Base-by-base conservation (phyloP, 2,888 invertebrate species). In the Mamestra brassicae region DNA sequence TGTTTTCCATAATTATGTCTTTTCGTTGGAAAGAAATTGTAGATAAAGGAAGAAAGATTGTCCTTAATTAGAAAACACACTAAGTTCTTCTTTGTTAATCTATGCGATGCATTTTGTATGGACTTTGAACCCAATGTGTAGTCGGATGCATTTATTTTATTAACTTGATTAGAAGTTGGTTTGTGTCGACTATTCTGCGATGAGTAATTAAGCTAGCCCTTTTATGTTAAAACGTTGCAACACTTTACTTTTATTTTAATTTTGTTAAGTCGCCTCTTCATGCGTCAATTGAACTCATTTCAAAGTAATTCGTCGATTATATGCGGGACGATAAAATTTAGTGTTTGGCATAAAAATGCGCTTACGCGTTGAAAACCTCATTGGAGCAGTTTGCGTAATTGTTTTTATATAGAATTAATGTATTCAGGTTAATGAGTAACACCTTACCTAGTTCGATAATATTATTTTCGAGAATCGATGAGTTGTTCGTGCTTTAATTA, bases 341-440 rank as follows among this genome's bases (percentile, higher is more conserved):
- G 66, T 74, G 68, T 73, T 80, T 61, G 60, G 52, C 66, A 81
- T 85, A 78, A 82, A 81, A 80, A 80, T 81, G 69, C 74, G 87
- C 84, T 84, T 83, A 78, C 80, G 83, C 75, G 76, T 65, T 54
- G 60, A 64, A 62, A 73, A 86, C 78, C 81, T 73, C 80, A 78
- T 79, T 78, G 67, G 58, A 71, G 60, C 76, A 57, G 69, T 78
- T 88, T 87, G 78, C 86, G 87, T 85, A 88, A 87, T 85, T 79
- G 66, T 80, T 83, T 87, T 88, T 87, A 82, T 80, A 73, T 66
- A 78, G 83, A 87, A 88, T 84, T 78, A 55, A 83, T 84, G 80
- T 82, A 88, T 84, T 81, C 78, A 82, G 87, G 88, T 81, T 87
- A 87, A 82, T 88, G 87, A 87, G 76, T 87, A 88, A 87, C 54